These are phyloP conservation scores for Clivina fossor DNA, from an alignment of 2,888 invertebrate genomes.

Conservation along the genomic window DNA sequence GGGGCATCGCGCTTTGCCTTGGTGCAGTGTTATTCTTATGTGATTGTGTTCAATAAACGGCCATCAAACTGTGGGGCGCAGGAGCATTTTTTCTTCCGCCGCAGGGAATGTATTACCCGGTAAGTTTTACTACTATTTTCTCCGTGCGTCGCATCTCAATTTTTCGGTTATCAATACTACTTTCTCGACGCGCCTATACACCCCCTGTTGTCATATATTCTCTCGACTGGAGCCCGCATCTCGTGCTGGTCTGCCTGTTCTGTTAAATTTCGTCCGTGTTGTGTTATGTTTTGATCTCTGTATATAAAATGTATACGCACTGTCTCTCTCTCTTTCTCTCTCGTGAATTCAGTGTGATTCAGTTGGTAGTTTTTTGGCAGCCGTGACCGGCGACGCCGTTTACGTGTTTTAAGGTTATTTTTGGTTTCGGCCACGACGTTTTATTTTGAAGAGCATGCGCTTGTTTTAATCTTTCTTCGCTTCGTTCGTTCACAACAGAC, in stretches of 20 bases:
- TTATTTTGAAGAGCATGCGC: not conserved
- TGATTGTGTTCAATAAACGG: constrained; percentile 62
- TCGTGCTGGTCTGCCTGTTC: not conserved
- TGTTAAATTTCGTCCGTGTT: not conserved
- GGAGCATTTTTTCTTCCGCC: constrained; percentile 95
- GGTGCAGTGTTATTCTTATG: constrained; percentile 57
- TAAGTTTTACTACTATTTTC: constrained; percentile 60
- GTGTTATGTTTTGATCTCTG: not conserved
- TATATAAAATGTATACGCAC: too few species aligned
- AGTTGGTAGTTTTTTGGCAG: not conserved
- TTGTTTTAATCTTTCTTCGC: not conserved
- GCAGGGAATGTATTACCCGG: constrained; percentile 96
- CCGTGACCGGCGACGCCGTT: not conserved
- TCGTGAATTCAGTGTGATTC: too few species aligned
- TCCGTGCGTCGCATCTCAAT: not conserved
- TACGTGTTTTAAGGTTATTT: not conserved
- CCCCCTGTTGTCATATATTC: not conserved
- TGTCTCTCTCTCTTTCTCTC: too few species aligned
- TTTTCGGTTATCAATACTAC: not conserved
- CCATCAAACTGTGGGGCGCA: constrained; percentile 96
- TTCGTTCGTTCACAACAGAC: not conserved
- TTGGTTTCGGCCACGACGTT: not conserved
- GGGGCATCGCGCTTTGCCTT: constrained; percentile 34
- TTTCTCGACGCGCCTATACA: too few species aligned
- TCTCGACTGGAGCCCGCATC: not conserved